phyloP scores from a whole-genome alignment of 2,113 vertebrate species.

The Engystomops pustulosus region DNA sequence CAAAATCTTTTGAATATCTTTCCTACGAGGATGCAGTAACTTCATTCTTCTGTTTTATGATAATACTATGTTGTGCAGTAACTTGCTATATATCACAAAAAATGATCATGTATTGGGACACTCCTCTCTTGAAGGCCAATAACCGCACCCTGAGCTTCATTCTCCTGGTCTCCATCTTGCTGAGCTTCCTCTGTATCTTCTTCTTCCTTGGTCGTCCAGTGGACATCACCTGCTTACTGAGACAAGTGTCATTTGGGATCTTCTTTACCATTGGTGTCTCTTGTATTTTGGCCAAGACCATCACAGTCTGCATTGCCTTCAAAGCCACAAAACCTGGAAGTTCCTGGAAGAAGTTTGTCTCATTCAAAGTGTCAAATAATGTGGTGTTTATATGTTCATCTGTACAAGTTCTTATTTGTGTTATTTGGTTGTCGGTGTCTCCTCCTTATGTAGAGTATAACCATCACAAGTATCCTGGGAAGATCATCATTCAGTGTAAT shows the following conservation, averaged over 20 bases:
- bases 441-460: not conserved
- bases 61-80: not conserved
- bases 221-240: not conserved
- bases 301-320: not conserved
- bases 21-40: not conserved
- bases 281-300: not conserved
- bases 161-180: not conserved
- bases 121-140: not conserved
- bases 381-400: not conserved
- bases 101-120: not conserved
- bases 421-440: not conserved
- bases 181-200: not conserved
- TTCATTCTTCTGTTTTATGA: not conserved
- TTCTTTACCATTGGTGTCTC: not conserved
- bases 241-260: not conserved
- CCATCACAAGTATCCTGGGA: not conserved
- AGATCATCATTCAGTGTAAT: constrained; percentile 2
- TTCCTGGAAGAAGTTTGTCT: not conserved
- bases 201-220: not conserved
- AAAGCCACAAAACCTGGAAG: not conserved
- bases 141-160: not conserved
- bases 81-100: not conserved
- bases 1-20: not conserved
- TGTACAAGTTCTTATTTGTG: not conserved
- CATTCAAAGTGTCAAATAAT: not conserved